Evolutionary conservation across 2,797 vertebrate genomes (phyloP).

Genomic region (Acanthopagrus latus): DNA sequence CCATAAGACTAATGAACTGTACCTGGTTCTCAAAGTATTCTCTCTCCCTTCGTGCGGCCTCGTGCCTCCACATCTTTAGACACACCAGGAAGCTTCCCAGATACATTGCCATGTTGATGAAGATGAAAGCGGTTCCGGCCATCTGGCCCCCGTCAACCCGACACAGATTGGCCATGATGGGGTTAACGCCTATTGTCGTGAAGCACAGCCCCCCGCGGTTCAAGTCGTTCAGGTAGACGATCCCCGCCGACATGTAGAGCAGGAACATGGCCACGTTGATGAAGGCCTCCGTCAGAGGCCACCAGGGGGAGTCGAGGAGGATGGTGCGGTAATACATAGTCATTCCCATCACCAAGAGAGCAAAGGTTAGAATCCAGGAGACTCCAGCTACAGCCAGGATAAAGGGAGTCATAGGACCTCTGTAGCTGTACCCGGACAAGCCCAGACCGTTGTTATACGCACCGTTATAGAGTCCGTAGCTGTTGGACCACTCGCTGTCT

Average conservation of each 20-base stretch:
- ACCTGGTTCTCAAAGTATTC: constrained; percentile 59
- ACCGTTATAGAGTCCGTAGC: constrained; percentile 74
- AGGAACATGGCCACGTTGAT: constrained; percentile 84
- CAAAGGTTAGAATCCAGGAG: constrained; percentile 83
- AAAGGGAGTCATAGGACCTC: constrained; percentile 87
- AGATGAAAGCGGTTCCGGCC: constrained; percentile 85
- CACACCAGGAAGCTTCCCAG: constrained; percentile 81
- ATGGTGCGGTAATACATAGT: constrained; percentile 88
- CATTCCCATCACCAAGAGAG: constrained; percentile 82
- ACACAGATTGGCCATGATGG: constrained; percentile 81
- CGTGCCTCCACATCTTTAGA: constrained; percentile 86
- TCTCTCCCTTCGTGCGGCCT: constrained; percentile 63
- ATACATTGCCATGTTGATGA: constrained; percentile 83
- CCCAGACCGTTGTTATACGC: constrained; percentile 71
- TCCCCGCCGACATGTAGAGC: constrained; percentile 86
- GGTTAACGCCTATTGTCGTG: constrained; percentile 79
- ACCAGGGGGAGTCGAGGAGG: constrained; percentile 87
- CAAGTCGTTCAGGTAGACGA: constrained; percentile 86
- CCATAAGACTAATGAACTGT: not conserved
- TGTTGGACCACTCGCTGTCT: constrained; percentile 86
- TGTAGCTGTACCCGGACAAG: constrained; percentile 81
- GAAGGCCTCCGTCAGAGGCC: constrained; percentile 86
- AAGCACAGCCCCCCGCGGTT: constrained; percentile 88
- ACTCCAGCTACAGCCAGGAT: constrained; percentile 81
- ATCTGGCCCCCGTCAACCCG: constrained; percentile 85